Conservation (phyloP, 2,797 vertebrate genomes). For the Sphenopsis melanotis region DNA sequence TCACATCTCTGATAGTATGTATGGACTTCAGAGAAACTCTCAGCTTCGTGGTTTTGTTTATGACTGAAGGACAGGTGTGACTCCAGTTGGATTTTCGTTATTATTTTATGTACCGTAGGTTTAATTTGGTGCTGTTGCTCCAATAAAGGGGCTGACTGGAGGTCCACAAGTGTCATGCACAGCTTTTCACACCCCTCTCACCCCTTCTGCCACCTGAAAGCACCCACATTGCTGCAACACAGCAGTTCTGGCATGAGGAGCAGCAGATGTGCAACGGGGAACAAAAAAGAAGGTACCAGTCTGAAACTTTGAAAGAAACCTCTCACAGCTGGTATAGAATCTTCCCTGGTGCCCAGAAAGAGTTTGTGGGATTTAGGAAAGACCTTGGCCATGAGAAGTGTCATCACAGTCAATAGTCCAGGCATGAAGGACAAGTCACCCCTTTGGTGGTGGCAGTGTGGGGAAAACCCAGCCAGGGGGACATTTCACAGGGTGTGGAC, state of each 20-base stretch:
- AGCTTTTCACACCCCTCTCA: not conserved
- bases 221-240: not conserved
- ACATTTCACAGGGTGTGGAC: not conserved
- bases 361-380: not conserved
- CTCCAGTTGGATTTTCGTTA: fast-evolving
- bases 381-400: not conserved
- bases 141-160: not conserved
- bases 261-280: not conserved
- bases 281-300: not conserved
- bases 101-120: not conserved
- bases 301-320: not conserved
- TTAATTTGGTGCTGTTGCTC: not conserved
- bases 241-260: not conserved
- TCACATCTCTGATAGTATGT: not conserved
- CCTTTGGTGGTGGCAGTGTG: not conserved
- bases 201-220: not conserved
- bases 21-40: not conserved
- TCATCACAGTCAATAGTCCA: not conserved
- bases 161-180: too few species aligned
- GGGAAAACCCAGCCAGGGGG: not conserved
- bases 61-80: not conserved
- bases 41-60: not conserved
- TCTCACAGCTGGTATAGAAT: not conserved
- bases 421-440: not conserved
- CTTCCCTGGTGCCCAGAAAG: not conserved